A percentile compares a stretch with the other conserved stretches of the same genome.
These are phyloP conservation scores for Geotrupes spiniger DNA, from an alignment of 2,888 invertebrate species.

Conservation along the genomic window DNA sequence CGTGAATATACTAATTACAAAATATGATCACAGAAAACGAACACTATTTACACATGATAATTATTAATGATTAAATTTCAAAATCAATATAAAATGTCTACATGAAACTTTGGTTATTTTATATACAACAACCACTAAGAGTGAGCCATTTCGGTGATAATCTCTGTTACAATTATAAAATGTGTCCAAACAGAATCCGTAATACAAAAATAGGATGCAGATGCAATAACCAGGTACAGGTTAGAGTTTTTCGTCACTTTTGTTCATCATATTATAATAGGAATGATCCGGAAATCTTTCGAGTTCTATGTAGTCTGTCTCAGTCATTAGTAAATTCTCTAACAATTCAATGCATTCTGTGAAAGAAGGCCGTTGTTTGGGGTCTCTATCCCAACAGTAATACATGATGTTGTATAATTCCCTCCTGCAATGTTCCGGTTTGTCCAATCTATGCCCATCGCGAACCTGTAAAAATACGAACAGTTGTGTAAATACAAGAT, in stretches of 20 bases:
- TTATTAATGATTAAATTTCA: no score
- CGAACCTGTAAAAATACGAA: constrained; percentile 61
- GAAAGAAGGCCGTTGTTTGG: constrained; percentile 81
- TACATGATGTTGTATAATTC: constrained; percentile 94
- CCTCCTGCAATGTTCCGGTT: constrained; percentile 89
- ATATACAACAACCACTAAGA: no score
- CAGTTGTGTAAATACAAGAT: neutral
- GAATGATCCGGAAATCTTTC: constrained; percentile 91
- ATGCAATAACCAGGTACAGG: no score
- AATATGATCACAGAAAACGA: no score
- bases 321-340: constrained; percentile 80
- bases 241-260: constrained; percentile 79
- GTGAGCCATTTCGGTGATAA: no score
- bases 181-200: no score
- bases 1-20: no score
- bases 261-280: constrained; percentile 81
- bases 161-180: no score
- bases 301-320: constrained; percentile 90
- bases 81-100: no score
- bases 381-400: constrained; percentile 90
- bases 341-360: constrained; percentile 76
- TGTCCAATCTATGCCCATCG: constrained; percentile 85
- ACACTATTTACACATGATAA: no score
- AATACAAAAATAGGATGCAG: no score
- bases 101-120: no score